These are phyloP conservation scores for Percopsis omiscomaycus DNA, from an alignment of 2,797 vertebrate genomes.

Conservation along the genomic window DNA sequence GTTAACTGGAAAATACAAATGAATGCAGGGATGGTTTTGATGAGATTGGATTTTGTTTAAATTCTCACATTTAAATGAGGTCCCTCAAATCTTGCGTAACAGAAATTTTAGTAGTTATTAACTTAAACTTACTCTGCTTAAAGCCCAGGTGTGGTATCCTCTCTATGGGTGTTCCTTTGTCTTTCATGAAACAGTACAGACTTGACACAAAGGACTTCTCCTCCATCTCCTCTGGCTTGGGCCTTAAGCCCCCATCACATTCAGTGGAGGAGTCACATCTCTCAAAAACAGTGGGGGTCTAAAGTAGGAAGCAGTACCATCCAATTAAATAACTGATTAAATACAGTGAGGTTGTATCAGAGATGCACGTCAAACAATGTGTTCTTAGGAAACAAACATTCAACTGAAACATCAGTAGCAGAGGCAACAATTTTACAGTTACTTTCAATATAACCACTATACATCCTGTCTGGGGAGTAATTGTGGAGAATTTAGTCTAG, in stretches of 20 bases:
- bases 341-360: slow-evolving; percentile 11
- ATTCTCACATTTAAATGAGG: background rate
- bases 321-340: slow-evolving; percentile 3
- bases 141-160: slow-evolving; percentile 95
- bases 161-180: slow-evolving; percentile 89
- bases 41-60: background rate
- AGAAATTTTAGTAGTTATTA: background rate
- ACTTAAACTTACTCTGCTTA: slow-evolving; percentile 87
- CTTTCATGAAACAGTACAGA: slow-evolving; percentile 93
- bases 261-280: slow-evolving; percentile 62
- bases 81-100: background rate
- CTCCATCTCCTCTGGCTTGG: slow-evolving; percentile 61
- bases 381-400: slow-evolving; percentile 66
- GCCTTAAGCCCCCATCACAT: slow-evolving; percentile 61
- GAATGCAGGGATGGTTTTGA: no score
- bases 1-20: slow-evolving; percentile 80
- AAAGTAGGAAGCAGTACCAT: background rate
- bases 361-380: slow-evolving; percentile 25
- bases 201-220: slow-evolving; percentile 86
- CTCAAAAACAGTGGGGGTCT: slow-evolving; percentile 77
- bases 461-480: slow-evolving; percentile 76
- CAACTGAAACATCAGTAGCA: slow-evolving; percentile 72
- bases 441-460: slow-evolving; percentile 76
- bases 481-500: slow-evolving; percentile 74
- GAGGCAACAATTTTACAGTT: slow-evolving; percentile 69